A percentile compares a stretch with the other conserved stretches of the same genome.
These are phyloP conservation scores for Morinoia aosen DNA, from an alignment of 2,888 invertebrate genomes.

Conservation along the genomic window DNA sequence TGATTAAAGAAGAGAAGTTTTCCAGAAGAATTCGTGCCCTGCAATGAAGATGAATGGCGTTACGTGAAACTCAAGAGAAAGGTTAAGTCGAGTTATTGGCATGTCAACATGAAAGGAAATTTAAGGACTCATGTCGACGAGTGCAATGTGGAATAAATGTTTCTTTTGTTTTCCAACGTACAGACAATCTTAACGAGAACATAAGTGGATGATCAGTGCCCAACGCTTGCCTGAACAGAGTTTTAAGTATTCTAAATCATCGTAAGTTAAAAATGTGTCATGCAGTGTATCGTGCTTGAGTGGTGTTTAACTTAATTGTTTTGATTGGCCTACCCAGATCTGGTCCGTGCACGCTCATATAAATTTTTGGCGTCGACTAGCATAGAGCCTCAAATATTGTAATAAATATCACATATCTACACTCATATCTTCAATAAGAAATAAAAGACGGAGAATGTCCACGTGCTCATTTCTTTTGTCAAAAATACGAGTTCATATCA, in stretches of 20 bases:
- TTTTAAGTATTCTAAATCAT: neutral
- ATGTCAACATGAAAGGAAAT: neutral
- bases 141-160: neutral
- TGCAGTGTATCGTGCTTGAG: neutral
- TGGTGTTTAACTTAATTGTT: neutral
- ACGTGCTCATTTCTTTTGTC: neutral
- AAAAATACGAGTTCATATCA: too few species aligned
- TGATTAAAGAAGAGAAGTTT: neutral
- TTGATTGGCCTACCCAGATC: neutral
- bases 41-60: constrained; percentile 4
- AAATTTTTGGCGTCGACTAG: neutral
- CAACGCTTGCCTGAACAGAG: neutral
- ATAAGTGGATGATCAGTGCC: neutral
- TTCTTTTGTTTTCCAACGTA: neutral
- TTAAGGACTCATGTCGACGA: neutral
- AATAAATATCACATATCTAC: neutral
- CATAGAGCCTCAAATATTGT: neutral
- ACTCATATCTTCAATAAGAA: neutral
- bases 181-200: neutral
- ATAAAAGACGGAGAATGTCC: neutral
- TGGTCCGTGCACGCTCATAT: neutral
- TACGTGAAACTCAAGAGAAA: neutral
- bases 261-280: neutral
- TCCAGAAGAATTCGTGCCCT: neutral
- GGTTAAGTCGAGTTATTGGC: neutral